Base-by-base conservation (phyloP, 2,797 vertebrate genomes). In the Anomalospiza imberbis region DNA sequence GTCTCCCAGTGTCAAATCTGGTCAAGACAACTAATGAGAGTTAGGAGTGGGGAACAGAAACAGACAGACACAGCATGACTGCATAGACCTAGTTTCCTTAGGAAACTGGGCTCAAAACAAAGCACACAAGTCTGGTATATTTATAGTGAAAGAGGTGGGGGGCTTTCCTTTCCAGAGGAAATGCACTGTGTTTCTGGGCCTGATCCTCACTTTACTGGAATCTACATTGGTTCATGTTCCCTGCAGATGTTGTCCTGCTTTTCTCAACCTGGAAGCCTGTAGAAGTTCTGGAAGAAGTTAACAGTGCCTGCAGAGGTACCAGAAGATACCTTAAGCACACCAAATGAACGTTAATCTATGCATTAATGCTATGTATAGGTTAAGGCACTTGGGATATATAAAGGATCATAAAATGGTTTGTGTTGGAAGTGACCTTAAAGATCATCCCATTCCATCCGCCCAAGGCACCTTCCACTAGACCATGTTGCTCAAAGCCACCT, bases 81-180 rank as follows among this genome's bases (percentile, higher is more conserved):
- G 60, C 83, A 57, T 17, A 88, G 91, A 87, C 80, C 58, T 67
- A 78, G 86, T 79, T 96, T 96, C 95, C 96, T 96, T 95, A 93
- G 96, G 96, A 96, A 96, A 91, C 90, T 53, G 51, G 73, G 63
- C 93, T 96, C 85, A 93, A 93, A 96, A 96, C 94, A 96, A 97
- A 94, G 92, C 53, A 42, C 67, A 79, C 14, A 84, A 94, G 54
- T 67, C 77, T 71, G 57, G 42, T 71, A 7, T 95, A 93, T 95
- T 95, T 96, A 79, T 93, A 96, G 92, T 2, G 1, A 85, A 79
- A 63, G 82, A 88, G 78, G 82, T 75, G 34, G 95, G 84, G 67
- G 89, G 67, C 88, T 95, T 93, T 94, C 88, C 85, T 92, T 84
- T 88, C 67, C 83, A 94, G 85, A 90, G 91, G 95, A 96, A 97